Evolutionary conservation across 2,113 vertebrate species (phyloP).

Genomic region (Thalassarche chlororhynchos): DNA sequence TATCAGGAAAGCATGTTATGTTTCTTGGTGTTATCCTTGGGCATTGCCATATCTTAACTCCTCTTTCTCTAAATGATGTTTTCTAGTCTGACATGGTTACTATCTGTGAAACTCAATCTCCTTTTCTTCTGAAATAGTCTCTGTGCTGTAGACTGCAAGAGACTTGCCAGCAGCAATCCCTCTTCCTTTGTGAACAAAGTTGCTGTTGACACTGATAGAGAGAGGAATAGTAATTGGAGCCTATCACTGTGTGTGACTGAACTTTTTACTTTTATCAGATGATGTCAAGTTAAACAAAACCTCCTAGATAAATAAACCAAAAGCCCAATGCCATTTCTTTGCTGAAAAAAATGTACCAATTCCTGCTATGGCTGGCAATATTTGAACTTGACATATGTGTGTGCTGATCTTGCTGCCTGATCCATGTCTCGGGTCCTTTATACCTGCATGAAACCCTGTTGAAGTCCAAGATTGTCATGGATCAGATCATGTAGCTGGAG

Average conservation of each 20-base stretch:
- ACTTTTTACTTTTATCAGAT: slow-evolving; percentile 29
- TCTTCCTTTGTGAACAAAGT: not conserved
- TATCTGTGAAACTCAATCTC: not conserved
- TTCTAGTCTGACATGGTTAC: not conserved
- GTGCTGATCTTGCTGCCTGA: not conserved
- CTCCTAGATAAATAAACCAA: not conserved
- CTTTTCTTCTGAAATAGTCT: not conserved
- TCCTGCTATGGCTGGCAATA: not conserved
- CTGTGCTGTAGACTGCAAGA: not conserved
- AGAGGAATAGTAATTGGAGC: not conserved
- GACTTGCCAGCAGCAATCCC: not conserved
- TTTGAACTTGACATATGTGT: not conserved
- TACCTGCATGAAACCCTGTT: not conserved
- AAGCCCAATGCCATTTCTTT: not conserved
- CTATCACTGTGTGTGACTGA: not conserved
- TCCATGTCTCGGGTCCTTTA: not conserved
- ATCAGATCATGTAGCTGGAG: not conserved
- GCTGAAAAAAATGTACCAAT: not conserved
- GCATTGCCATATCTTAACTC: not conserved
- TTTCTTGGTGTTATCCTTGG: not conserved
- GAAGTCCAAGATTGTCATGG: not conserved
- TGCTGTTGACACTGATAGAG: not conserved
- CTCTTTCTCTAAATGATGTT: not conserved
- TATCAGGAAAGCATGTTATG: not conserved
- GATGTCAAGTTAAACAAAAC: not conserved